Conservation (phyloP, 2,888 invertebrate species). For the Coronaproctus castanopsis region DNA sequence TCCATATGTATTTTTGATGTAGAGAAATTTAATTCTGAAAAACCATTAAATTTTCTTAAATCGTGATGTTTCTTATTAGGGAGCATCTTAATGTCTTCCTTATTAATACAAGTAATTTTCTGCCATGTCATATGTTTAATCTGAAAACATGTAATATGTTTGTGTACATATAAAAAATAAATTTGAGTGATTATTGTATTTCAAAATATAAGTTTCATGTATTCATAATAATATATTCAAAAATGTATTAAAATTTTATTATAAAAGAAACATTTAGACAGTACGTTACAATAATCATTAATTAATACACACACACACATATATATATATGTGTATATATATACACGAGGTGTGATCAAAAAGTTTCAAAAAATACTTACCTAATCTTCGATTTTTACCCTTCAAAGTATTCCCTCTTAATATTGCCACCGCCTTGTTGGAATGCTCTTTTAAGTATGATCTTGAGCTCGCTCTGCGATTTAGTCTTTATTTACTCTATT, state of each 20-base stretch:
- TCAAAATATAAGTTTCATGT: not conserved
- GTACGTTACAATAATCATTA: no score
- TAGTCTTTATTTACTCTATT: not conserved
- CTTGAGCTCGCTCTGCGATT: not conserved
- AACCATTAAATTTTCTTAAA: conserved; percentile 40
- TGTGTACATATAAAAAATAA: conserved; percentile 5
- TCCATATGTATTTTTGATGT: conserved; percentile 36
- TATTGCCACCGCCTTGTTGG: no score
- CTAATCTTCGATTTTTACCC: no score
- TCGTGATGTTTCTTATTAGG: conserved; percentile 25
- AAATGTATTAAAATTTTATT: not conserved
- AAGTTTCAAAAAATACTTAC: no score
- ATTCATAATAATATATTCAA: not conserved
- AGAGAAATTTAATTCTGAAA: conserved; percentile 33
- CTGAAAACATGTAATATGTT: conserved; percentile 22
- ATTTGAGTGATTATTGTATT: not conserved
- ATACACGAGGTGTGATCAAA: no score
- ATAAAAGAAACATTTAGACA: no score
- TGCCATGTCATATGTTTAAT: conserved; percentile 71
- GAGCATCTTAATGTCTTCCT: conserved; percentile 34
- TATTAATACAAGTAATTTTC: conserved; percentile 51
- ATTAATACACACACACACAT: no score
- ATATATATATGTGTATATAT: no score
- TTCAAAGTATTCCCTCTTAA: no score
- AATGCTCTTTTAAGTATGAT: not conserved